Conservation (phyloP, 2,113 vertebrate genomes). For the Beaufortia kweichowensis region DNA sequence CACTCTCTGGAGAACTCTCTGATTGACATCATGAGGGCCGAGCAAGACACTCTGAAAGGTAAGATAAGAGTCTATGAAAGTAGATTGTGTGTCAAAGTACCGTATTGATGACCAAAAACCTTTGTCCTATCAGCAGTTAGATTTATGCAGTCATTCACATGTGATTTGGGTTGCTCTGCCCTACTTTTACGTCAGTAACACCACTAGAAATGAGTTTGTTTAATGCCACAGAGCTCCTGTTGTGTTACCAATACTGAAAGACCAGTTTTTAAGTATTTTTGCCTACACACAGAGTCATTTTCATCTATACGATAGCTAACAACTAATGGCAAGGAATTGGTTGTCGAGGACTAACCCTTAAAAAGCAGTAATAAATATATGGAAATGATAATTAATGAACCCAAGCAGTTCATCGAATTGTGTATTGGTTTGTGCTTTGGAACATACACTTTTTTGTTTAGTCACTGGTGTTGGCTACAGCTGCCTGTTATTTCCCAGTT, state of each 20-base stretch:
- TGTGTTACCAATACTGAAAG: neutral
- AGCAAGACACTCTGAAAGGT: conserved; percentile 99
- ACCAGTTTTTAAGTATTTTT: neutral
- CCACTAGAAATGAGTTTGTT: neutral
- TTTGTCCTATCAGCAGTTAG: neutral
- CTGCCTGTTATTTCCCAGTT: neutral
- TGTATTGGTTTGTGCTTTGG: conserved; percentile 3
- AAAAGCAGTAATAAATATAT: conserved; percentile 8
- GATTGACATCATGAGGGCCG: conserved; percentile 99
- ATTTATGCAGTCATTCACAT: neutral
- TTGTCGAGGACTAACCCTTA: neutral
- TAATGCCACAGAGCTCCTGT: neutral
- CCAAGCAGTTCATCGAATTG: neutral
- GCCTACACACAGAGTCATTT: conserved; percentile 11
- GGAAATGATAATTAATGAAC: neutral
- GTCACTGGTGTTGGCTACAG: conserved; percentile 8
- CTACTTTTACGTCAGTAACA: neutral
- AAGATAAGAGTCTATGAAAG: conserved; percentile 45
- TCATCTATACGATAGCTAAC: neutral
- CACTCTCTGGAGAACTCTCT: conserved; percentile 97
- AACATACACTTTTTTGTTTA: neutral
- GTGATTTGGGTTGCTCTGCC: conserved; percentile 8
- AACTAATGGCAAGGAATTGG: neutral
- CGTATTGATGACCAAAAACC: neutral
- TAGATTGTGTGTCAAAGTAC: conserved; percentile 15